Base-by-base conservation (phyloP, 1,140 invertebrate species). In the Procambarus virginalis region DNA sequence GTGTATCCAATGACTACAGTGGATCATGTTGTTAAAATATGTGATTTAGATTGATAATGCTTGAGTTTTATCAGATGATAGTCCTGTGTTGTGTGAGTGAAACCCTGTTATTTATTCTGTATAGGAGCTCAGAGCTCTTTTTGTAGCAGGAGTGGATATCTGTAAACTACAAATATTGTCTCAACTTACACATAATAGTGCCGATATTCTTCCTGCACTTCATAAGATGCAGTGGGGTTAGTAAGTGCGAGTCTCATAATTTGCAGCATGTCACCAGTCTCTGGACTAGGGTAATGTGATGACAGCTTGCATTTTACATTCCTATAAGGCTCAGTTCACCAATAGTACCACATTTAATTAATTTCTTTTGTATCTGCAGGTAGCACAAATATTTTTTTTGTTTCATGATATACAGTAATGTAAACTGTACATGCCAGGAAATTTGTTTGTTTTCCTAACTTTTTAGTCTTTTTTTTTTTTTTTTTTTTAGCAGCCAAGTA, bases 1-100 rank as follows among this genome's bases (percentile, higher is more conserved):
- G 84, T 64, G 75, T 64, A 60, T 78, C 84, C 60, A 77, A 45
- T 79, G 76, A 86, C 20, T 78, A 86, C 51, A 55, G 55, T 60
- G 76, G 76, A 79, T 79, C 84, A 86, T 49, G 82, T 84, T 86
- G 84, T 86, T 86, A 79, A 17, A 86, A 60, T 86, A 86, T 86
- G 76, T 86, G 51, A 77, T 79, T 79, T 86, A 86, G 76, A 48
- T 68, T 22, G 51, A n/a, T 60, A 46, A 86, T 77, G 49, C 22
- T 86, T 86, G 14, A 58, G 84, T 78, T 86, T 86, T 78, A 81
- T 34, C 51, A 20, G 17, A 78, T 22, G 68, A 46, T 68, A 84
- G 64, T 75, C 79, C 22, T 81, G n/a, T 84, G 46, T 75, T 75
- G 82, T 84, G 70, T 34, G 82, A 84, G 46, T 84, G 82, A 84